Evolutionary conservation across 2,113 vertebrate species (phyloP), one percentile per base, ranked within the genome.

Genomic region (Hymenochirus boettgeri): DNA sequence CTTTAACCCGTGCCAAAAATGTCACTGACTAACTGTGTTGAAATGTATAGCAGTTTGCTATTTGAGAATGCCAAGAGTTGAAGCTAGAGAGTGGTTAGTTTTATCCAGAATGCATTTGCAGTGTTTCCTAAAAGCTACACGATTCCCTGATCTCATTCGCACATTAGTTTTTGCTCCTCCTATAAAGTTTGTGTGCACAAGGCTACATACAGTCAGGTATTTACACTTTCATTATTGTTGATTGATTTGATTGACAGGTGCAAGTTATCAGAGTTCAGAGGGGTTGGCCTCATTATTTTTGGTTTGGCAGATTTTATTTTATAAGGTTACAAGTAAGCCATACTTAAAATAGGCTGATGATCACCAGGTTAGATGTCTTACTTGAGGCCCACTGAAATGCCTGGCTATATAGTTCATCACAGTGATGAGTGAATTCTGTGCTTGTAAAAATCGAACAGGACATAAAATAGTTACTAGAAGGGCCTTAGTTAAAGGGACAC

Each of bases 221-320:
- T n/a, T n/a, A n/a, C n/a, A n/a, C n/a, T n/a, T n/a, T n/a, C n/a
- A n/a, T n/a, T n/a, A n/a, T n/a, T n/a, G n/a, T n/a, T 35, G 31
- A 7, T 35, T 35, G 31, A 11, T 39, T 57, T 57, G 55, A 39
- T 11, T 57, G 62, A 45, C 42, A 65, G 39, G 8, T 52, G 25
- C 15, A 65, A 13, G 22, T 3, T 45, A 21, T 46, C 31, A 21
- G 18, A 27, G 45, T 15, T 27, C 26, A 31, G 6, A 31, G 17
- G 26, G 25, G 26, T 21, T 6, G 52, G 25, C 52, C 27, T 42
- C 37, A 48, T 56, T 65, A 47, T 54, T 29, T 57, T 10, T 65
- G 42, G 19, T 21, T 13, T 48, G 53, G 27, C 62, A 33, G 18
- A 42, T 46, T 23, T 65, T 26, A 29, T 33, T 21, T 60, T 18